A percentile compares a stretch with the other conserved stretches of the same genome.
Conservation (phyloP, 2,113 vertebrate species). For the Agapornis roseicollis region DNA sequence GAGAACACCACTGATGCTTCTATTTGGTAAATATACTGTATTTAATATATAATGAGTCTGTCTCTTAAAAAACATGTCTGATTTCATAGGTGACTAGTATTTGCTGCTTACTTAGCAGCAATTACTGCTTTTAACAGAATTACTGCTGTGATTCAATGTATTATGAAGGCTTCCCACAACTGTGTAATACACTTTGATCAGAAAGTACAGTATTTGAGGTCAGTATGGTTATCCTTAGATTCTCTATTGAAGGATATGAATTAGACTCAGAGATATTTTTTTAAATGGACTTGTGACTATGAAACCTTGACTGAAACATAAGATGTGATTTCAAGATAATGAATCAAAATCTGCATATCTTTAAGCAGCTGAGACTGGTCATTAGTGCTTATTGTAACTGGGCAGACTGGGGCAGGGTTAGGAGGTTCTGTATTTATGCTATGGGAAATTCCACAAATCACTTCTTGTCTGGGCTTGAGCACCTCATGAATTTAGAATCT, state of each 20-base stretch:
- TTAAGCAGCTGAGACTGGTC: not conserved
- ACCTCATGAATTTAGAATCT: not conserved
- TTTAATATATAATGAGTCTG: not conserved
- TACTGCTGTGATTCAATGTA: not conserved
- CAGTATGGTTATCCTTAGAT: not conserved
- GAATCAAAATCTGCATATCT: not conserved
- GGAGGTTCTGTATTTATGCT: not conserved
- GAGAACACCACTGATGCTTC: not conserved
- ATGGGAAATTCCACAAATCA: not conserved
- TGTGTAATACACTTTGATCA: not conserved
- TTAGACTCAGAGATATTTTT: not conserved
- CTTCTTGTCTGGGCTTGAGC: not conserved
- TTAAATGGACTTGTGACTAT: not conserved
- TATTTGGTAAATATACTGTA: not conserved
- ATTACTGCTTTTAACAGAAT: not conserved
- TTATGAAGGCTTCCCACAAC: not conserved
- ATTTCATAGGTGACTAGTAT: not conserved
- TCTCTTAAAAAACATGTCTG: not conserved
- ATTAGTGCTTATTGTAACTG: not conserved
- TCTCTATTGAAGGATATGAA: not conserved
- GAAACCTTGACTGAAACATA: not conserved
- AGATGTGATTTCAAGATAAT: not conserved
- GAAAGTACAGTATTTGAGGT: not conserved
- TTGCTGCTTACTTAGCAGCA: not conserved
- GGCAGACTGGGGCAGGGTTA: fast-evolving